Base-by-base conservation (phyloP, 2,888 invertebrate species). In the Leptura quadrifasciata region DNA sequence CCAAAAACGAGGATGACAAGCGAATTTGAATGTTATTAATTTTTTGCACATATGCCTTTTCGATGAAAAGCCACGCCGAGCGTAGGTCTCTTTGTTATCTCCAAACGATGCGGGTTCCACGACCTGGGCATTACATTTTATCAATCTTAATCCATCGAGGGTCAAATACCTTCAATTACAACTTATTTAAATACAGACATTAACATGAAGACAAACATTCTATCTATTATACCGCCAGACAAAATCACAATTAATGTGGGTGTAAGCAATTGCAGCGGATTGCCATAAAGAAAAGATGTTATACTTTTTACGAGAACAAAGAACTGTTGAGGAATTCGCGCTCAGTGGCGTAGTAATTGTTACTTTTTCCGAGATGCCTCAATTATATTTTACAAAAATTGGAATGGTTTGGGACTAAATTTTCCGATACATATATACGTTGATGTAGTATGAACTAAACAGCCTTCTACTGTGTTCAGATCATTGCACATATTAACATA, bases 111-210 rank as follows among this genome's bases (percentile, higher is more conserved):
- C 47, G 15, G 35, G 71, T 71, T 71, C 71, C 60, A 47, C 71
- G 71, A 52, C 71, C 71, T 20, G 61, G 18, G 47, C 60, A 27
- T 35, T 55, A 58, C 54, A 67, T 60, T 72, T 61, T 58, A 76
- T 73, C 64, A 70, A 67, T 58, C 39, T 39, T 20, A 17, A 39
- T 69, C 69, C 58, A 69, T 69, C n/a, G 27, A 74, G 78, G 78
- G 78, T 79, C 78, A 79, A 76, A 73, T 65, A 79, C 76, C 78
- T 79, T 69, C 17, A 65, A 70, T 75, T 35, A 65, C 65, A 67
- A 70, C 75, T 72, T 75, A 69, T 73, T 77, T 72, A 70, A 75
- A 77, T 75, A 72, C 31, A 77, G 75, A 70, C 71, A 31, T 64
- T 65, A 54, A 63, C 60, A 52, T 39, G 52, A 55, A 63, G 69